Conservation (phyloP, 2,797 vertebrate species). For the Limnodromus scolopaceus region DNA sequence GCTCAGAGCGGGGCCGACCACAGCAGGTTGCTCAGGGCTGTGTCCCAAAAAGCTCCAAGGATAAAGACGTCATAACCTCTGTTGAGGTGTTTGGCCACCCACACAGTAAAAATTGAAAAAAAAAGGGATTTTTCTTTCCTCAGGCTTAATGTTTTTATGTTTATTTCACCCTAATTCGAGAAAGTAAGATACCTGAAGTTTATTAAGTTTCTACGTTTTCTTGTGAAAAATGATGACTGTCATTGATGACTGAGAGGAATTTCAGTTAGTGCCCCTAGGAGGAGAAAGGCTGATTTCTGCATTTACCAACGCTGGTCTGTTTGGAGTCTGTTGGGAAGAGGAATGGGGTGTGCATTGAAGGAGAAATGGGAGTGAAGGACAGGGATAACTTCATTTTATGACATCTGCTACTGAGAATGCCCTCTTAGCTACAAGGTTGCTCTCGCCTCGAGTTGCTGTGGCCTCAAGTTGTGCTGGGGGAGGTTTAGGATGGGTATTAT, state of each 20-base stretch:
- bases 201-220: not conserved
- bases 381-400: not conserved
- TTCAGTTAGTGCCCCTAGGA: not conserved
- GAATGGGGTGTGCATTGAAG: rapidly evolving
- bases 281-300: not conserved
- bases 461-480: not conserved
- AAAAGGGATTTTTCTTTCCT: not conserved
- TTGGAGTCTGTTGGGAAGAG: not conserved
- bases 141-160: not conserved
- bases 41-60: not conserved
- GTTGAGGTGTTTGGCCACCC: not conserved
- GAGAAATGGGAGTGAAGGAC: not conserved
- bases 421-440: not conserved
- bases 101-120: too few relatives aligned
- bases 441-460: not conserved
- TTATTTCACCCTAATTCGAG: not conserved
- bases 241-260: not conserved
- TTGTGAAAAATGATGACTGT: not conserved
- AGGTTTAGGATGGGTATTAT: not conserved
- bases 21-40: not conserved
- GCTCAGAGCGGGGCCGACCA: not conserved
- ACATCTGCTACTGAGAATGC: not conserved
- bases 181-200: not conserved
- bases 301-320: rapidly evolving
- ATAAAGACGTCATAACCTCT: not conserved